Evolutionary conservation across 1,140 invertebrate genomes (phyloP), one percentile per base, ranked within the genome.

Genomic region (Conus betulinus): DNA sequence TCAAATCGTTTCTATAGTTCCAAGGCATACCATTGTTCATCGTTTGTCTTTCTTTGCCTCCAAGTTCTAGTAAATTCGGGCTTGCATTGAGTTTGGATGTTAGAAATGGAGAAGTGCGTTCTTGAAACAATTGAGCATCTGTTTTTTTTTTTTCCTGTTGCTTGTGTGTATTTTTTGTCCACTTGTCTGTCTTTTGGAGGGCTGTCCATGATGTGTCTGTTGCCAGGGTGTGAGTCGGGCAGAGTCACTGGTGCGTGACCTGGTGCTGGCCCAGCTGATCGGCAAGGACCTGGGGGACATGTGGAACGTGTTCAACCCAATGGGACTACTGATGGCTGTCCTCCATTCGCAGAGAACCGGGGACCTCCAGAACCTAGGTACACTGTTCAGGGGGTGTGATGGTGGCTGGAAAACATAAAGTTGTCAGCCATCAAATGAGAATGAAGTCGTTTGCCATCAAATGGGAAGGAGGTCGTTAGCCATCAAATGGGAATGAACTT

Each of bases 171-270:
- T 39, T 39, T 39, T 39, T 39, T 39, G 39, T 39, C 39, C 39
- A 39, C 0, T 39, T 39, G 39, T 39, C 3, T 39, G 39, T 39
- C 39, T 39, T 39, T 39, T 39, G 39, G 39, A 39, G 39, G 39
- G 39, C 57, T 60, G 57, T 60, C 15, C 15, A 15, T 11, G 8
- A 15, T 60, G 4, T 78, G 25, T 78, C 25, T 78, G 76, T 78
- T 78, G 10, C 39, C 76, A 95, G 94, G 96, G 96, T 25, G 91
- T 96, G 27, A 96, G 97, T 52, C 95, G 95, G 89, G 96, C 97
- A 0, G 96, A 97, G 90, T 93, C 96, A 89, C 99, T 99, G 96
- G 96, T 99, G 7, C 95, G 97, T 86, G 98, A 99, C 94, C 98
- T 99, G 93, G 95, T 99, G 39, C 96, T 98, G 82, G 96, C 97